These are phyloP conservation scores for Cossypha heuglini DNA, from an alignment of 2,797 vertebrate species.

Conservation along the genomic window DNA sequence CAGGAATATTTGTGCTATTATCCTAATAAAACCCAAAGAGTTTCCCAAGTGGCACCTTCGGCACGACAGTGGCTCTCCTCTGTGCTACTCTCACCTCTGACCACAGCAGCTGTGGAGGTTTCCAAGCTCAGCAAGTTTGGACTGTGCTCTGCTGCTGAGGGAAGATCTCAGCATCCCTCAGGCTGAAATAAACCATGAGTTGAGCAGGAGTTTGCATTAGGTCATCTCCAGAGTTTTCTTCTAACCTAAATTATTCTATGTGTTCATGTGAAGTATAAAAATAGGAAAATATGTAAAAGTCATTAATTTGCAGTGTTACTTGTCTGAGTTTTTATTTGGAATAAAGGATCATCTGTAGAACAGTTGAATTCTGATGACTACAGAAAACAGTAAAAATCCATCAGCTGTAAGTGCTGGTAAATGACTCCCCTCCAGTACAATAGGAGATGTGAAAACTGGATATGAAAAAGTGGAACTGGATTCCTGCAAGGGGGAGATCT, in stretches of 20 bases:
- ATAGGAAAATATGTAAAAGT: not conserved
- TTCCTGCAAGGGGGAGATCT: not conserved
- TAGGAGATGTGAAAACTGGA: not conserved
- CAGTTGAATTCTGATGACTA: not conserved
- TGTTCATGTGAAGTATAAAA: not conserved
- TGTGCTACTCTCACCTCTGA: not conserved
- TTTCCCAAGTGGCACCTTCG: not conserved
- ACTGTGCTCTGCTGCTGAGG: not conserved
- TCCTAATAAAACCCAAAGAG: not conserved
- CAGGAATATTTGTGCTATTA: not conserved
- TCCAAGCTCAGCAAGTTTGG: not conserved
- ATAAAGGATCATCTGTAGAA: not conserved
- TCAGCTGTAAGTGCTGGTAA: not conserved
- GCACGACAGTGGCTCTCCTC: fast-evolving
- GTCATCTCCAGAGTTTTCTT: not conserved
- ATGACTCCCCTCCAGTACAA: not conserved
- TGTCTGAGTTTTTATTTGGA: not conserved
- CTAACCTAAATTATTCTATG: not conserved
- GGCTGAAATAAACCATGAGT: not conserved
- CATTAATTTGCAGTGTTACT: not conserved
- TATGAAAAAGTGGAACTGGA: not conserved
- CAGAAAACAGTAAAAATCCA: not conserved
- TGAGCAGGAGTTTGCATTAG: not conserved
- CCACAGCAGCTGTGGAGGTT: not conserved
- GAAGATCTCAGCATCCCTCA: not conserved